Evolutionary conservation across 1,140 invertebrate species (phyloP).

Genomic region (Aphidius gifuensis): DNA sequence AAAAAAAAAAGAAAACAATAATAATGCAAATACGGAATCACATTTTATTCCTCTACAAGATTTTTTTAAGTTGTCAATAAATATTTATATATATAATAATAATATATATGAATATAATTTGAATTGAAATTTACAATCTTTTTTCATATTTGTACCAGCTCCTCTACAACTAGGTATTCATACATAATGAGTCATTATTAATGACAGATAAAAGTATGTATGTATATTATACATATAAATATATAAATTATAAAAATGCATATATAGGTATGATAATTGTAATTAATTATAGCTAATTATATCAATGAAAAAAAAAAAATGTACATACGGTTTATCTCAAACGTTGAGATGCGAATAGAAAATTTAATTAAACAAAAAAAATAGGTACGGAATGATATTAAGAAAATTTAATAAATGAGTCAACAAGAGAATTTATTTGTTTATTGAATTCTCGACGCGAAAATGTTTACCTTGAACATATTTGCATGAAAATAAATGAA

Average conservation of each 20-base stretch:
- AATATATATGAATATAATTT: conserved; percentile 1
- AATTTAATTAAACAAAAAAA: neutral
- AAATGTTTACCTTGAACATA: too few relatives aligned
- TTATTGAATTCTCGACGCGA: too few relatives aligned
- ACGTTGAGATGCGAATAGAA: neutral
- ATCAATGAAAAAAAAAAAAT: conserved; percentile 2
- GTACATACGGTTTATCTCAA: neutral
- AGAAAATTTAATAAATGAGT: neutral
- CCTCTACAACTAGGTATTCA: conserved; percentile 12
- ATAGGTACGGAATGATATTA: neutral
- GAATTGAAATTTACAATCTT: neutral
- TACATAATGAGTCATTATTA: neutral
- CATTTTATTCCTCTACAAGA: neutral
- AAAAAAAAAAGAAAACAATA: too few relatives aligned
- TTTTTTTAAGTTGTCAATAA: too few relatives aligned
- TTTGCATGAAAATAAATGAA: too few relatives aligned
- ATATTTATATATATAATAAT: neutral
- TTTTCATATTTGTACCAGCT: conserved; percentile 9
- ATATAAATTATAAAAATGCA: conserved; percentile 10
- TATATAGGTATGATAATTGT: conserved; percentile 1
- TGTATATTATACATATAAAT: neutral
- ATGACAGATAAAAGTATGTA: conserved; percentile 8
- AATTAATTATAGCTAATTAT: conserved; percentile 11
- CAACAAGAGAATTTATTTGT: too few relatives aligned
- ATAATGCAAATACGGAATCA: conserved; percentile 9